Percentiles rank a stretch among this genome's conserved stretches.
These are phyloP conservation scores for Atta texana DNA, from an alignment of 1,140 invertebrate genomes.

Conservation along the genomic window DNA sequence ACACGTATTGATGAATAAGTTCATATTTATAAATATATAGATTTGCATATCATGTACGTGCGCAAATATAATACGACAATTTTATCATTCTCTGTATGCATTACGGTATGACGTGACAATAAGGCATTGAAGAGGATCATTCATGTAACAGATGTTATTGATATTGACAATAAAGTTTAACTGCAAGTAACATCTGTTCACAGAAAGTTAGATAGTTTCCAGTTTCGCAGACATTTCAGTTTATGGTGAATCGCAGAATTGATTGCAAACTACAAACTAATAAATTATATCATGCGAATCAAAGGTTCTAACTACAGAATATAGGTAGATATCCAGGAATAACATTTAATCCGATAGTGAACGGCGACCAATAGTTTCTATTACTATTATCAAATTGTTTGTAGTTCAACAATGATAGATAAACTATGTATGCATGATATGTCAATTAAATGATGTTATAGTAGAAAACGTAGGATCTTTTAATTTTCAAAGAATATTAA, in stretches of 20 bases:
- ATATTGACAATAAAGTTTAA: slow-evolving; percentile 50
- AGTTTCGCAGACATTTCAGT: slow-evolving; percentile 2
- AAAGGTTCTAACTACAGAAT: slow-evolving; percentile 1
- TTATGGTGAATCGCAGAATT: slow-evolving; percentile 19
- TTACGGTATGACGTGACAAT: neutral
- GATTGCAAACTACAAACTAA: slow-evolving; percentile 31
- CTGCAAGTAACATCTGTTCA: slow-evolving; percentile 52
- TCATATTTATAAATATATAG: neutral
- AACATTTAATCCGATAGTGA: slow-evolving; percentile 48
- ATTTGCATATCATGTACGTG: neutral
- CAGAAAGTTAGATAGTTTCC: slow-evolving; percentile 36
- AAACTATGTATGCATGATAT: neutral
- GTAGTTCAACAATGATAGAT: neutral
- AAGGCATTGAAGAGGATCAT: neutral
- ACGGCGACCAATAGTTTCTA: neutral
- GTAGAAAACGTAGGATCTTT: neutral
- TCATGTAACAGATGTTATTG: slow-evolving; percentile 49
- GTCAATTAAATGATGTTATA: neutral
- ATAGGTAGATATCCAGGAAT: neutral
- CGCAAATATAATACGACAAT: neutral
- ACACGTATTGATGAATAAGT: neutral
- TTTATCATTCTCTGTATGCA: slow-evolving; percentile 17
- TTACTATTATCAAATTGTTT: neutral
- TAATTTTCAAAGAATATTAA: neutral
- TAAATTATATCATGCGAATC: slow-evolving; percentile 33